Conservation (phyloP, 92 coral and sea anemone genomes). For the Umimayanthus kanabou region DNA sequence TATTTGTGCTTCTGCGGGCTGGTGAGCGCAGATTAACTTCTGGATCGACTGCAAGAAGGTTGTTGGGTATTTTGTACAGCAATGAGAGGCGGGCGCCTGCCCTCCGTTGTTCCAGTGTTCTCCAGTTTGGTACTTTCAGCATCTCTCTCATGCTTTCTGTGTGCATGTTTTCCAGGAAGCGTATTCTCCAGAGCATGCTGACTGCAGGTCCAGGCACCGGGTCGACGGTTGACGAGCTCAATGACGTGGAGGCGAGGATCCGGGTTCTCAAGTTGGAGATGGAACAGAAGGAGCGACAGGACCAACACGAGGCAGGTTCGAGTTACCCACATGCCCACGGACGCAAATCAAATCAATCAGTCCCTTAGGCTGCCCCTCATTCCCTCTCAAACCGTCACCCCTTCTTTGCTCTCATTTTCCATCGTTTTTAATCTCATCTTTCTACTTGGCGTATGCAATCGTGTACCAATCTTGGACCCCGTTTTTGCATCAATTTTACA, state of each 20-base stretch:
- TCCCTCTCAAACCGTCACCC: not conserved
- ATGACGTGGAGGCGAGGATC: slow-evolving; percentile 81
- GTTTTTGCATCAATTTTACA: too few relatives aligned
- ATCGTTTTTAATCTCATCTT: not conserved
- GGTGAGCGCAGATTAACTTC: too few relatives aligned
- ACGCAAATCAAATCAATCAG: not conserved
- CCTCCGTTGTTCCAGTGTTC: too few relatives aligned
- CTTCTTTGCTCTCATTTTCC: not conserved
- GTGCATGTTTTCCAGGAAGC: slow-evolving; percentile 56
- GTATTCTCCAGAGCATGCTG: slow-evolving; percentile 89
- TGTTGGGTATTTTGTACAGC: too few relatives aligned
- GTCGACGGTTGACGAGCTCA: slow-evolving; percentile 82
- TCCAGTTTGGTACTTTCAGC: too few relatives aligned
- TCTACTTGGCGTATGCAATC: not conserved
- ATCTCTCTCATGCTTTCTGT: not conserved
- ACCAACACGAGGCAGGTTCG: slow-evolving; percentile 41
- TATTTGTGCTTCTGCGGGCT: too few relatives aligned
- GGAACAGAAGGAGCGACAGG: slow-evolving; percentile 53
- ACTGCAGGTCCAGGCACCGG: slow-evolving; percentile 62
- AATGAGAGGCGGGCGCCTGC: too few relatives aligned
- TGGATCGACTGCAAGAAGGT: too few relatives aligned
- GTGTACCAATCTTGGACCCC: too few relatives aligned
- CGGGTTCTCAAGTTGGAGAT: slow-evolving; percentile 63
- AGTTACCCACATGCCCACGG: slow-evolving; percentile 13
- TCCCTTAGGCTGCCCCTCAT: not conserved